These are phyloP conservation scores for Plagiodera versicolora DNA, from an alignment of 2,888 invertebrate genomes.

Conservation along the genomic window DNA sequence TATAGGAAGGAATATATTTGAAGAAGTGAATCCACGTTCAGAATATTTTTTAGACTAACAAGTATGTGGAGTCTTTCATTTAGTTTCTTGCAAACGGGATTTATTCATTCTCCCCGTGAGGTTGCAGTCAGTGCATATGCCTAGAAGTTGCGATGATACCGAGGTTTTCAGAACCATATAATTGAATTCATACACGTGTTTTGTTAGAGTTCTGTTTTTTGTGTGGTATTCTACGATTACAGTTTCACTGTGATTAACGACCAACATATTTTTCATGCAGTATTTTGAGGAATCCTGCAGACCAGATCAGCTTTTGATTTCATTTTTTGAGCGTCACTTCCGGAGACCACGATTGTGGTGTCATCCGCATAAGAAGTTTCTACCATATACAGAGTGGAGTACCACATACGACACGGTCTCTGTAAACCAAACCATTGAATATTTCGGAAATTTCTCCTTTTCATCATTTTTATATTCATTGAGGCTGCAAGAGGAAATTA, in stretches of 20 bases:
- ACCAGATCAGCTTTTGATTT: no score
- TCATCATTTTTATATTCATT: no score
- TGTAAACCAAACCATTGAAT: no score
- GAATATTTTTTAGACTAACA: background rate
- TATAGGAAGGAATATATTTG: conserved; percentile 1
- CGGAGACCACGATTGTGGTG: no score
- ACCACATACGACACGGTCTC: no score
- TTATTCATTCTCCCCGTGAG: background rate
- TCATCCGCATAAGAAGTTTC: no score
- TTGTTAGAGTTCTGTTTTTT: background rate
- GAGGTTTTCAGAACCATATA: background rate
- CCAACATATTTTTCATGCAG: background rate
- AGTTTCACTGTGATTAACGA: background rate
- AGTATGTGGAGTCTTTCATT: background rate
- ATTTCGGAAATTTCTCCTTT: no score
- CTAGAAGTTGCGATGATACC: background rate
- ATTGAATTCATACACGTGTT: background rate
- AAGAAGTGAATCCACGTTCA: background rate
- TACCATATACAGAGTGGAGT: no score
- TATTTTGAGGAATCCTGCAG: no score
- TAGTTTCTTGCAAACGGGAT: background rate
- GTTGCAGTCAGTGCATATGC: no score
- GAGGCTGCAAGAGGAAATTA: no score
- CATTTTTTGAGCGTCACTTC: no score
- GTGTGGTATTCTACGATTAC: background rate